Evolutionary conservation across 2,113 vertebrate species (phyloP), one percentile per base, ranked within the genome.

Genomic region (Thalassarche chlororhynchos): DNA sequence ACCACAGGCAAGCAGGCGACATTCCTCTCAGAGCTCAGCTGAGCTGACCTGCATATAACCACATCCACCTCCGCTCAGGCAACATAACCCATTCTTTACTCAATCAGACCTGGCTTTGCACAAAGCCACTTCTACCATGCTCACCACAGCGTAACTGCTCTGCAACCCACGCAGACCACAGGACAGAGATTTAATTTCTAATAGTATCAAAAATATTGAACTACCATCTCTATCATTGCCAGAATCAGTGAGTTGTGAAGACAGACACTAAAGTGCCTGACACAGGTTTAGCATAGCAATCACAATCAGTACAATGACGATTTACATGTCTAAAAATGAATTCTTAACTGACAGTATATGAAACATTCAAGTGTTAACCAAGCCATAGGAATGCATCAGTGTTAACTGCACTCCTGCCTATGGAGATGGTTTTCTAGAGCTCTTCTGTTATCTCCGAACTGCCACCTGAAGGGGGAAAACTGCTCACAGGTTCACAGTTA

Each of bases 1-100:
- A 46, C 4, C n/a, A 46, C 28, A 23, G 42, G 28, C 17, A 44
- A 71, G 19, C 21, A 32, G 17, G 42, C 0, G 1, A 54, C 15
- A 61, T 75, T 87, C 54, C 25, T 52, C 49, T 83, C 54, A 40
- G 64, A 68, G 40, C 46, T 61, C 23, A 71, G 17, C 34, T 61
- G 25, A 71, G 17, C 34, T n/a, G 44, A 31, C 4, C 64, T 40
- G 31, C 0, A 0, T 28, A 54, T 23, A 79, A 40, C 11, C 60
- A 77, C 28, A 55, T 12, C 10, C 46, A 75, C 28, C 47, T 66
- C 64, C 5, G 5, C 38, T 80, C 38, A 71, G 38, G 61, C 29
- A 58, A 32, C 9, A 25, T 11, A 75, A 74, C 10, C 24, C 31
- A 12, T 49, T 72, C 68, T 40, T 91, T 40, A 87, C 21, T 71